A percentile compares a stretch with the other conserved stretches of the same genome.
These are phyloP conservation scores for Tinamus guttatus DNA, from an alignment of 2,113 vertebrate genomes.

Conservation along the genomic window DNA sequence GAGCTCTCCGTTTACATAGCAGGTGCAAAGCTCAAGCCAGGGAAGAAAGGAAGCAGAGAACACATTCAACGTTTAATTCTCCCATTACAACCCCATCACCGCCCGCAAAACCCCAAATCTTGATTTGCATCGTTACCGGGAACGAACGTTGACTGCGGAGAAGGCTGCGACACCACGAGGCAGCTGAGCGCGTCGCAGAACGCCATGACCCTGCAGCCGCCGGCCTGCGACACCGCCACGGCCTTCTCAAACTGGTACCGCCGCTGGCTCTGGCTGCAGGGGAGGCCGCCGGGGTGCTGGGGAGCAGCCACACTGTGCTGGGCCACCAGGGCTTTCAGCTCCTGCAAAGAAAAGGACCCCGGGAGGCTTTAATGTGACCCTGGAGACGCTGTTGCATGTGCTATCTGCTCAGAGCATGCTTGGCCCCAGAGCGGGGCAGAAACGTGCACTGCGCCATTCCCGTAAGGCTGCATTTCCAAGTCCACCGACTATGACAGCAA, in stretches of 20 bases:
- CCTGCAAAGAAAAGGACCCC: conserved; percentile 75
- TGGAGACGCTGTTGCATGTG: background rate
- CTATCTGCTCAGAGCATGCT: background rate
- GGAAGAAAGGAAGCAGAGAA: background rate
- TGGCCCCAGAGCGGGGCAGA: background rate
- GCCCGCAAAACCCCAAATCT: background rate
- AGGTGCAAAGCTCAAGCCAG: background rate
- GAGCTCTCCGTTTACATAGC: background rate
- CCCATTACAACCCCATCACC: too few species aligned
- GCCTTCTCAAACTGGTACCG: conserved; percentile 88
- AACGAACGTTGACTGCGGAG: conserved; percentile 87
- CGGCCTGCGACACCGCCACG: conserved; percentile 86
- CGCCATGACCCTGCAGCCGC: conserved; percentile 89
- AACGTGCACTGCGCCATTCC: background rate
- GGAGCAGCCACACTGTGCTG: conserved; percentile 64
- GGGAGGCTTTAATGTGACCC: background rate
- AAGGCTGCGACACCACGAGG: conserved; percentile 92
- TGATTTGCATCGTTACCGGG: conserved; percentile 82
- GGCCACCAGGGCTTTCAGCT: conserved; percentile 84
- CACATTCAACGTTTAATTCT: background rate
- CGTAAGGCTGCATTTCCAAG: background rate
- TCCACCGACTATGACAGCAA: background rate
- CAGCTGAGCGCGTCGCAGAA: conserved; percentile 87
- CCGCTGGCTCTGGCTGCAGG: conserved; percentile 75
- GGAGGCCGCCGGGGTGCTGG: conserved; percentile 31